Percentiles rank a stretch among this genome's conserved stretches.
These are phyloP conservation scores for Petrolisthes manimaculis DNA, from an alignment of 2,888 invertebrate species.

Conservation along the genomic window DNA sequence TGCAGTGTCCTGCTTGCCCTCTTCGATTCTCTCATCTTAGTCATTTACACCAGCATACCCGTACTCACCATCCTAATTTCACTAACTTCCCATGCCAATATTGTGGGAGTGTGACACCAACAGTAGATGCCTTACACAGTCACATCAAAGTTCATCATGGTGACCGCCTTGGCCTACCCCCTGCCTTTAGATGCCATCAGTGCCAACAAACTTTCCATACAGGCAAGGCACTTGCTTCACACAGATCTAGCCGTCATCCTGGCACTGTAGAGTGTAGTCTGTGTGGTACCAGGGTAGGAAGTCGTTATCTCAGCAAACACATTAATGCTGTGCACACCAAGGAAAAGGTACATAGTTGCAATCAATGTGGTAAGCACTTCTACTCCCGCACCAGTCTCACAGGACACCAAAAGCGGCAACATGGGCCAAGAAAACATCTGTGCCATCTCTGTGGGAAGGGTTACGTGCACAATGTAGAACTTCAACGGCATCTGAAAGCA, in stretches of 20 bases:
- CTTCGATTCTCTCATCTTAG: slow-evolving; percentile 48
- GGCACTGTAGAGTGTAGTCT: slow-evolving; percentile 42
- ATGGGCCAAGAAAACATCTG: slow-evolving; percentile 47
- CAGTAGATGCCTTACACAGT: slow-evolving; percentile 52
- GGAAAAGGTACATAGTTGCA: slow-evolving; percentile 47
- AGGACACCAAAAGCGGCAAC: slow-evolving; percentile 51
- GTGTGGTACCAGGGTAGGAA: slow-evolving; percentile 52
- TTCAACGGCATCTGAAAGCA: slow-evolving; percentile 55
- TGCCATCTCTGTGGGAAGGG: slow-evolving; percentile 56
- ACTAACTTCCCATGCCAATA: slow-evolving; percentile 52
- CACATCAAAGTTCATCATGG: slow-evolving; percentile 58
- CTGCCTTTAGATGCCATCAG: slow-evolving; percentile 38
- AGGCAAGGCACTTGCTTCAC: slow-evolving; percentile 49
- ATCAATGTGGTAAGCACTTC: slow-evolving; percentile 43
- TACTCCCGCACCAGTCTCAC: slow-evolving; percentile 55
- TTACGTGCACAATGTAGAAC: slow-evolving; percentile 56
- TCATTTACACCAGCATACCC: slow-evolving; percentile 49
- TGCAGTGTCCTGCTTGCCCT: slow-evolving; percentile 58
- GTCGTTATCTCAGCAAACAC: slow-evolving; percentile 54
- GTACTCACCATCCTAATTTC: slow-evolving; percentile 42
- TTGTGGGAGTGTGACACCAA: slow-evolving; percentile 45
- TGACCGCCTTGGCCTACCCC: slow-evolving; percentile 47
- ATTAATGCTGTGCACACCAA: slow-evolving; percentile 60
- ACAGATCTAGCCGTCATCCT: slow-evolving; percentile 48
- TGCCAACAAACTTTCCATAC: slow-evolving; percentile 55